Percentiles rank a stretch among this genome's conserved stretches.
phyloP scores from a whole-genome alignment of 1,140 invertebrate genomes.

The Drosophila sucinea region DNA sequence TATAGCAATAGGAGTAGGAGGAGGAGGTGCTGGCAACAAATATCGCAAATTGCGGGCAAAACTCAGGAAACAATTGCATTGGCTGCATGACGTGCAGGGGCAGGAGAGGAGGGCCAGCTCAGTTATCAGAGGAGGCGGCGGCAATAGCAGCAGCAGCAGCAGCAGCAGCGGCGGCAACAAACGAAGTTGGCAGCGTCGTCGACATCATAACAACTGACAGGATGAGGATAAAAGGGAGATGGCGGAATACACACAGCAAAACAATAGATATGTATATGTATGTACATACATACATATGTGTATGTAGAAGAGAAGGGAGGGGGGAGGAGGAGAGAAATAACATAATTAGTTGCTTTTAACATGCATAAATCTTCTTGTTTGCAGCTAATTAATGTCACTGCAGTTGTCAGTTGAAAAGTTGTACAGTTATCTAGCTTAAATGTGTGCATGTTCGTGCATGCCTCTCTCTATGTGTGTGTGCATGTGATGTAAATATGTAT shows the following conservation, averaged over 20 bases:
- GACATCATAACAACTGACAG: constrained; percentile 44
- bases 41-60: constrained; percentile 79
- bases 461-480: neutral
- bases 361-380: constrained; percentile 62
- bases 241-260: constrained; percentile 9
- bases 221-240: constrained; percentile 16
- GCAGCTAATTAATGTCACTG: constrained; percentile 70
- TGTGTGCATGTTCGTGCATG: constrained; percentile 13
- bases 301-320: neutral
- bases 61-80: constrained; percentile 80
- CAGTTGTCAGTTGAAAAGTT: constrained; percentile 60
- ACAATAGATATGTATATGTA: neutral
- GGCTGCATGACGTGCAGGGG: constrained; percentile 54
- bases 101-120: constrained; percentile 9
- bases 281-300: too few species aligned
- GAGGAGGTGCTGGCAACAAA: constrained; percentile 53
- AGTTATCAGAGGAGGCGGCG: neutral
- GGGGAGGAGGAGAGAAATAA: constrained; percentile 7
- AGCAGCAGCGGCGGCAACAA: constrained; percentile 18
- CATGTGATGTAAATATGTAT: constrained; percentile 40
- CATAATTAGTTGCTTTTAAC: constrained; percentile 70
- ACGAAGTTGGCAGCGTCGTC: constrained; percentile 30
- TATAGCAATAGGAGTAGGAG: constrained; percentile 14
- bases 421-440: constrained; percentile 43
- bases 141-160: constrained; percentile 16